Evolutionary conservation across 2,888 invertebrate species (phyloP).

Genomic region (Lutraria lutraria): DNA sequence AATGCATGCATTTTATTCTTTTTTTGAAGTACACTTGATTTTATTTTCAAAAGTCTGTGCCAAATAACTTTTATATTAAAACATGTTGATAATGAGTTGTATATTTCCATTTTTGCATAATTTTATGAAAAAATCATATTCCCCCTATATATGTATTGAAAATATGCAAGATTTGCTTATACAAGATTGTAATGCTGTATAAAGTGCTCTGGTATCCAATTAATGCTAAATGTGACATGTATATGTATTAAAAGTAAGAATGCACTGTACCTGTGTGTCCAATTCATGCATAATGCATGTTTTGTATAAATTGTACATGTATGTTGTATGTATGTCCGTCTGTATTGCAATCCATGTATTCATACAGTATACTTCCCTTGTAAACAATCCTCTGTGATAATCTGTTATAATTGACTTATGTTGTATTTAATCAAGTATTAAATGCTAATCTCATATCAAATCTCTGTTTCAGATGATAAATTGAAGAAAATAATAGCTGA

Average conservation of each 20-base stretch:
- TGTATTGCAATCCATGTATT: background rate
- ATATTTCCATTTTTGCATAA: too few species aligned
- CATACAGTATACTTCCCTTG: background rate
- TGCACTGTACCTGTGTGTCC: background rate
- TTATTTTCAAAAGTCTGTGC: too few species aligned
- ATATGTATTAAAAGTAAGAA: background rate
- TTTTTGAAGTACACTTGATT: too few species aligned
- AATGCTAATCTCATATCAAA: background rate
- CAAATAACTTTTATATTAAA: too few species aligned
- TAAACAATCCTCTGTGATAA: background rate
- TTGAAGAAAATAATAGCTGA: slow-evolving; percentile 95
- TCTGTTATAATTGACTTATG: background rate
- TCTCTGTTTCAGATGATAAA: slow-evolving; percentile 92
- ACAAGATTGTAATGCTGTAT: too few species aligned
- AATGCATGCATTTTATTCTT: too few species aligned
- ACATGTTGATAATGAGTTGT: too few species aligned
- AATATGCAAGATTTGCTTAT: too few species aligned
- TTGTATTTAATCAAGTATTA: background rate
- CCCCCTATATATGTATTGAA: too few species aligned
- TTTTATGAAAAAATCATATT: too few species aligned
- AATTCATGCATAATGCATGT: background rate
- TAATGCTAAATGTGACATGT: too few species aligned
- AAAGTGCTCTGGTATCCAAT: too few species aligned
- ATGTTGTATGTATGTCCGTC: background rate
- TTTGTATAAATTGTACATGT: slow-evolving; percentile 6